Base-by-base conservation (phyloP, 2,797 vertebrate species). In the Microhierax caerulescens region DNA sequence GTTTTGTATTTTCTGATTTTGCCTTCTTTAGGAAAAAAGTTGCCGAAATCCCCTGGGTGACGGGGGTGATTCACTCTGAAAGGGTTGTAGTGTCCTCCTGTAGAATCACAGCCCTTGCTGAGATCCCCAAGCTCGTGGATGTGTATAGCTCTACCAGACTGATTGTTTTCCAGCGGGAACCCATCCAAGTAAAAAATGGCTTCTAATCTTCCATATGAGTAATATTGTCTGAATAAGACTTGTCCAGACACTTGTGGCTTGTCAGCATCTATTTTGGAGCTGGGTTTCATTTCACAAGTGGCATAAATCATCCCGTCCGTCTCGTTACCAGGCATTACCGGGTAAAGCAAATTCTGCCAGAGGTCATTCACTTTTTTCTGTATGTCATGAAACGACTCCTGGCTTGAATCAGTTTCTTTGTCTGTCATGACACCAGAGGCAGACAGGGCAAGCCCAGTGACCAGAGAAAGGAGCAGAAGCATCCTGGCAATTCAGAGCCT, bases 1-100 rank as follows among this genome's bases (percentile, higher is more conserved):
- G 95, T 4, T 23, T 97, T 90, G 73, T 89, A 32, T 32, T 92
- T 95, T 60, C 72, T 94, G 85, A 99, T 98, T 93, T 97, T 98
- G 57, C 99, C 99, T 14, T 98, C 95, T 54, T 96, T 97, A n/a
- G 98, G 92, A 2, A 54, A 47, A 90, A 99, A 99, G 98, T 99
- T 99, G n/a, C 99, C 99, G 21, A 99, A 99, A 97, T 99, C 99
- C 56, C 99, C 99, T 0, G 99, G 99, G 92, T 99, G 99, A 6
- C 88, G 68, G 17, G 99, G 99, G 76, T 99, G 99, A 63, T 97
- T 70, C 24, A 98, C 98, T 1, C 25, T 51, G 34, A 95, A 50
- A 2, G 99, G 99, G 94, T 99, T 99, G 93, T 99, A 99, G 97
- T 99, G 99, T 11, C 98, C 98, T 3, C 98, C 99, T 0, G 99